Evolutionary conservation across 2,888 invertebrate species (phyloP).

Genomic region (Cataglyphis rosenhaueri): DNA sequence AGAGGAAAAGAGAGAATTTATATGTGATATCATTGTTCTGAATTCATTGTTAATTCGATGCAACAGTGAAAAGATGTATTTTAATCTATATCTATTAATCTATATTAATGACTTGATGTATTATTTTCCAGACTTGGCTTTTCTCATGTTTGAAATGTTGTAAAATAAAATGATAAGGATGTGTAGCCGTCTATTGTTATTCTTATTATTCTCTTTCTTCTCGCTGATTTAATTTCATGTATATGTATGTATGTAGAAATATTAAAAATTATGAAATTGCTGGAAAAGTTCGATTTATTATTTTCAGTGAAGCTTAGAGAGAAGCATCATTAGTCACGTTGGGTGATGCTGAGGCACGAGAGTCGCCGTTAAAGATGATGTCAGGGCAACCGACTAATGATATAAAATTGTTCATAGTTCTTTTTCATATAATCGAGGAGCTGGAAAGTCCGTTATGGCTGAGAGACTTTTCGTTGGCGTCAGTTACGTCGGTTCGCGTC

Average conservation of each 20-base stretch:
- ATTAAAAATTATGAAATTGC: not conserved
- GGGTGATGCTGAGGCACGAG: not conserved
- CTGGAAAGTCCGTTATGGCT: slow-evolving; percentile 58
- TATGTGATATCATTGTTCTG: not conserved
- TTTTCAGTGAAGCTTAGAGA: not conserved
- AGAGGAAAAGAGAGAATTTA: not conserved
- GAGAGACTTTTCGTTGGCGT: slow-evolving; percentile 59
- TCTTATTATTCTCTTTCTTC: not conserved
- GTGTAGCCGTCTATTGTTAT: not conserved
- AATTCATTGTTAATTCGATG: not conserved
- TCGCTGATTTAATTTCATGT: not conserved
- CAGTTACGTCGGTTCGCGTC: slow-evolving; percentile 55
- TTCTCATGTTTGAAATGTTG: not conserved
- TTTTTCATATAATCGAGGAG: slow-evolving; percentile 60
- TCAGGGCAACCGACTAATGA: slow-evolving; percentile 19
- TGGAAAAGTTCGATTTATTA: not conserved
- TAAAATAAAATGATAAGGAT: not conserved
- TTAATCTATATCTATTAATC: slow-evolving; percentile 24
- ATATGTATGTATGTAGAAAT: not conserved
- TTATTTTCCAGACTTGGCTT: not conserved
- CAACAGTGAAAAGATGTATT: not conserved
- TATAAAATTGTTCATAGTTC: slow-evolving; percentile 67
- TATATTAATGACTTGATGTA: not conserved
- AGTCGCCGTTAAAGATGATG: not conserved
- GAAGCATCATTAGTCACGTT: not conserved